phyloP scores from a whole-genome alignment of 2,113 vertebrate species.

The Xiphophorus couchianus region DNA sequence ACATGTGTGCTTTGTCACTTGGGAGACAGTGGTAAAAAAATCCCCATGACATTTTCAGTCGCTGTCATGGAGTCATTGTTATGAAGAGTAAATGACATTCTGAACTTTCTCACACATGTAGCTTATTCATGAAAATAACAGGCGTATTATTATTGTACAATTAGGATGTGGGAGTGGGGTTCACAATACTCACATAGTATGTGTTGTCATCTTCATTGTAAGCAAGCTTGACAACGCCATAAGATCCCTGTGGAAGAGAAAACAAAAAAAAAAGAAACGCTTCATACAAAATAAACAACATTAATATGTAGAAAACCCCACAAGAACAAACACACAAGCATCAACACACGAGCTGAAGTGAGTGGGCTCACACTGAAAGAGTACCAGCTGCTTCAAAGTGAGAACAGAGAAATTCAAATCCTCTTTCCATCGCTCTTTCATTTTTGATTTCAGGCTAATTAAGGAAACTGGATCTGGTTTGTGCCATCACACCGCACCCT shows the following conservation, averaged over 20 bases:
- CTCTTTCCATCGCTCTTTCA: constrained; percentile 42
- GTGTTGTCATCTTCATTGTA: constrained; percentile 98
- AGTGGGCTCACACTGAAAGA: constrained; percentile 51
- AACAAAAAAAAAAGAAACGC: constrained; percentile 21
- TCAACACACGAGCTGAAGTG: constrained; percentile 37
- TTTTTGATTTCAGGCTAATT: constrained; percentile 68
- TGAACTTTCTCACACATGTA: constrained; percentile 2
- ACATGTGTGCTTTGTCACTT: constrained; percentile 54
- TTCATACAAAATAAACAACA: constrained; percentile 20
- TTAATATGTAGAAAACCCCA: constrained; percentile 38
- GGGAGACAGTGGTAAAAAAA: constrained; percentile 53
- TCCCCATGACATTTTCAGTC: constrained; percentile 35
- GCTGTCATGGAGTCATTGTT: constrained; percentile 22
- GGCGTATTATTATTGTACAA: constrained; percentile 2
- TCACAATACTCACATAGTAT: constrained; percentile 90
- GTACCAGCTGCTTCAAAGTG: constrained; percentile 60
- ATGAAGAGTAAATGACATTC: constrained; percentile 1
- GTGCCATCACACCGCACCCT: constrained; percentile 13
- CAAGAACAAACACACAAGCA: constrained; percentile 39
- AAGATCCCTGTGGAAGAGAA: constrained; percentile 87
- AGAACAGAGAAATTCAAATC: constrained; percentile 66
- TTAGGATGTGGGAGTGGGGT: background rate
- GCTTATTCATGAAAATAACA: constrained; percentile 14
- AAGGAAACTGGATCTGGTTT: constrained; percentile 61
- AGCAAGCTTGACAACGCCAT: constrained; percentile 97